Evolutionary conservation across 1,140 invertebrate species (phyloP).

Genomic region (Myzus persicae): DNA sequence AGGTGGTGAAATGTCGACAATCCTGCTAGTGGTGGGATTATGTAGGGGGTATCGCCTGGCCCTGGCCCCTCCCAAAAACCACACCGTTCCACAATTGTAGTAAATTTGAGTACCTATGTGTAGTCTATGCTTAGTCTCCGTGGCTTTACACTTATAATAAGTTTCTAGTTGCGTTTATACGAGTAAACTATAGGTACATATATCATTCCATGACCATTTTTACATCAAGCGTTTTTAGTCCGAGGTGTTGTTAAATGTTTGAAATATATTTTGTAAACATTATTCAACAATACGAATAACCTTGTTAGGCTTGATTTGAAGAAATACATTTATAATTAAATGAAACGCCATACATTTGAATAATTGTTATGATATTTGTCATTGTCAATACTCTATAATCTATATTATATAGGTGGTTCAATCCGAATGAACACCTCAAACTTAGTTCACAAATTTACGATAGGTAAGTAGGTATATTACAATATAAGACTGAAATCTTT

Average conservation of each 20-base stretch:
- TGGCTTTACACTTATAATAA: neutral
- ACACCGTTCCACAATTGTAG: neutral
- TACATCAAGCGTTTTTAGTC: neutral
- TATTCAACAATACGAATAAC: neutral
- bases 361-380: neutral
- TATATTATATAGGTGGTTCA: neutral
- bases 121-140: neutral
- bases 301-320: neutral
- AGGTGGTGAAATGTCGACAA: neutral
- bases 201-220: neutral
- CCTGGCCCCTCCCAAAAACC: neutral
- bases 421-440: neutral
- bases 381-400: neutral
- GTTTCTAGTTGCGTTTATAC: neutral
- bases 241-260: neutral
- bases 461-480: conserved; percentile 20
- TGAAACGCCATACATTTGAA: neutral
- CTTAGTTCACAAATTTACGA: neutral
- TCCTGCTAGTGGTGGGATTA: neutral
- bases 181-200: neutral
- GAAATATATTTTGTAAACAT: neutral
- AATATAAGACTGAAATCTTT: conserved; percentile 37
- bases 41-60: neutral
- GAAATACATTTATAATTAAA: neutral
- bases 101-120: neutral